A percentile compares a stretch with the other conserved stretches of the same genome.
These are phyloP conservation scores for Zaprionus nigranus DNA, from an alignment of 1,140 invertebrate genomes.

Conservation along the genomic window DNA sequence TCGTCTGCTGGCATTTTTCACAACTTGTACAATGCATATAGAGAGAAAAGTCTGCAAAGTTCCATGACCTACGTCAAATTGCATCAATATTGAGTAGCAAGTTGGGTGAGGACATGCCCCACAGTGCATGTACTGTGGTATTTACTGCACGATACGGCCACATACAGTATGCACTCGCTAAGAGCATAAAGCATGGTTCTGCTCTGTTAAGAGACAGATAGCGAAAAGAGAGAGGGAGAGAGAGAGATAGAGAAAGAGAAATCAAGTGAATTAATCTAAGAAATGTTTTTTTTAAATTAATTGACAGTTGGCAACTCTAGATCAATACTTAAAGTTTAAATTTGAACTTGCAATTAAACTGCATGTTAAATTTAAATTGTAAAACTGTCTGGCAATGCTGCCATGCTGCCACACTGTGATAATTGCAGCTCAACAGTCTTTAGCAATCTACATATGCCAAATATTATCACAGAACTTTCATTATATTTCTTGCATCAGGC, in stretches of 20 bases:
- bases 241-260: neutral
- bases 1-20: neutral
- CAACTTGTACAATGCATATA: neutral
- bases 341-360: neutral
- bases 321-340: neutral
- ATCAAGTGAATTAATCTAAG: neutral
- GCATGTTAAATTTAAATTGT: neutral
- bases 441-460: too few relatives aligned
- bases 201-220: neutral
- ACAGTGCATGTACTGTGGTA: neutral
- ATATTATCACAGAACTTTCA: too few relatives aligned
- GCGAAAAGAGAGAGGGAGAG: neutral
- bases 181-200: neutral
- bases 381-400: neutral
- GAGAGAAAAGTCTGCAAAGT: conserved; percentile 38
- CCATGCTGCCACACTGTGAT: too few relatives aligned
- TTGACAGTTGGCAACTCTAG: neutral
- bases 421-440: too few relatives aligned
- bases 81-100: conserved; percentile 46
- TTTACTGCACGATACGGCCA: neutral
- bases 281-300: too few relatives aligned
- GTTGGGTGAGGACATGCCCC: conserved; percentile 2
- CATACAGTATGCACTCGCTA: conserved; percentile 34
- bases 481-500: too few relatives aligned
- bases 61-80: conserved; percentile 63